Percentiles rank a stretch among this genome's conserved stretches.
phyloP scores from a whole-genome alignment of 1,140 invertebrate species.

The Chironomus tepperi region DNA sequence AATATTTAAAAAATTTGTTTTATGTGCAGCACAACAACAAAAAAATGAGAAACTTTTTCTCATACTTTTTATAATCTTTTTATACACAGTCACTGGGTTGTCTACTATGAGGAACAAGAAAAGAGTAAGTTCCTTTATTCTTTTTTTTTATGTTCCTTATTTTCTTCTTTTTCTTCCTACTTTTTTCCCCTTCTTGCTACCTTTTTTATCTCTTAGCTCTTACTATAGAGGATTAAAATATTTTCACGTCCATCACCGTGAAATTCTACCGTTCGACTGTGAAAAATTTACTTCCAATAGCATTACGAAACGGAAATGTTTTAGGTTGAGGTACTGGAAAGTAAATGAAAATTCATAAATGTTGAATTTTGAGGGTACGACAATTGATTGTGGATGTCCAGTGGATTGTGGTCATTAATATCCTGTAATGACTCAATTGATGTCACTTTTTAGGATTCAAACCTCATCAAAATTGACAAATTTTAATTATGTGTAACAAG shows the following conservation, averaged over 20 bases:
- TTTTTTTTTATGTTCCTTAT: neutral
- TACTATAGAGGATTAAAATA: neutral
- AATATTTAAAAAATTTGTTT: too few relatives aligned
- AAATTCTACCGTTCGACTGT: neutral
- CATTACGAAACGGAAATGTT: too few relatives aligned
- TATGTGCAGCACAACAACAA: too few relatives aligned
- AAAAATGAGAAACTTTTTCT: too few relatives aligned
- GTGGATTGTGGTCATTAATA: too few relatives aligned
- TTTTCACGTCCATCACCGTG: neutral
- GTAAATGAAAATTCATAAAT: neutral
- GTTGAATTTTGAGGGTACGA: too few relatives aligned
- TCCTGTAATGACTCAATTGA: too few relatives aligned
- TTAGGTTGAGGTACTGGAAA: neutral
- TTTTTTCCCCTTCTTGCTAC: neutral
- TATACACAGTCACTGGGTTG: too few relatives aligned
- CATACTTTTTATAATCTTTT: too few relatives aligned
- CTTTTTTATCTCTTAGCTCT: neutral
- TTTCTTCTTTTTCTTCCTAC: neutral
- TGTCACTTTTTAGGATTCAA: too few relatives aligned
- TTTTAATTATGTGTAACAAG: constrained; percentile 1
- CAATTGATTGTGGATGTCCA: too few relatives aligned
- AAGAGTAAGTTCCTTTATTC: neutral
- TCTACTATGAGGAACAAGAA: neutral
- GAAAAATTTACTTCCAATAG: neutral
- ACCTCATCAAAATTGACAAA: neutral